Evolutionary conservation across 2,797 vertebrate genomes (phyloP).

Genomic region (Antennarius maculatus): DNA sequence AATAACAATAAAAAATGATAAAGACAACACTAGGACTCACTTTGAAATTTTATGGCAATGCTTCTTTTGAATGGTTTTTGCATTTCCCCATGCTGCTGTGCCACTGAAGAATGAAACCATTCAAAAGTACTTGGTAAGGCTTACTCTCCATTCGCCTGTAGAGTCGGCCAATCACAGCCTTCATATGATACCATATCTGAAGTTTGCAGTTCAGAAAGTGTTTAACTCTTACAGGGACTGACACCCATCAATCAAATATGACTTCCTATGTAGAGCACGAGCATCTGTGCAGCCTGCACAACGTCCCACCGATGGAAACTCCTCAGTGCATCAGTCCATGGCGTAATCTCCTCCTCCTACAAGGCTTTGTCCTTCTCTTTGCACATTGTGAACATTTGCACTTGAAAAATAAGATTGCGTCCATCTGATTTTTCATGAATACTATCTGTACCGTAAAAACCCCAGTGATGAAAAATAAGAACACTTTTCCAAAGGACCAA

Average conservation of each 20-base stretch:
- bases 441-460: conserved; percentile 82
- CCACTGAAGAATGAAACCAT: conserved; percentile 45
- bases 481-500: conserved; percentile 83
- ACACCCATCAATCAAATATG: conserved; percentile 18
- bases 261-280: conserved; percentile 35
- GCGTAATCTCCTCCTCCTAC: conserved; percentile 50
- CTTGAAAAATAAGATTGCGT: conserved; percentile 80
- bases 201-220: conserved; percentile 21
- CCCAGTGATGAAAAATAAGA: conserved; percentile 83
- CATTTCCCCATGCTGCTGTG: conserved; percentile 59
- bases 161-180: conserved; percentile 33
- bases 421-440: conserved; percentile 74
- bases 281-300: conserved; percentile 2
- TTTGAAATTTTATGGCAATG: conserved; percentile 78
- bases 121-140: conserved; percentile 64
- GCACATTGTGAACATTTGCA: conserved; percentile 67
- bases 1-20: conserved; percentile 84
- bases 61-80: conserved; percentile 74
- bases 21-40: conserved; percentile 80
- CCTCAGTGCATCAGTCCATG: conserved; percentile 45
- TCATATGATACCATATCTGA: conserved; percentile 33
- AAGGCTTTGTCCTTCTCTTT: conserved; percentile 51
- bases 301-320: conserved; percentile 15
- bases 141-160: conserved; percentile 37
- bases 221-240: conserved; percentile 21